Evolutionary conservation across 2,797 vertebrate genomes (phyloP).

Genomic region (Scyliorhinus canicula): DNA sequence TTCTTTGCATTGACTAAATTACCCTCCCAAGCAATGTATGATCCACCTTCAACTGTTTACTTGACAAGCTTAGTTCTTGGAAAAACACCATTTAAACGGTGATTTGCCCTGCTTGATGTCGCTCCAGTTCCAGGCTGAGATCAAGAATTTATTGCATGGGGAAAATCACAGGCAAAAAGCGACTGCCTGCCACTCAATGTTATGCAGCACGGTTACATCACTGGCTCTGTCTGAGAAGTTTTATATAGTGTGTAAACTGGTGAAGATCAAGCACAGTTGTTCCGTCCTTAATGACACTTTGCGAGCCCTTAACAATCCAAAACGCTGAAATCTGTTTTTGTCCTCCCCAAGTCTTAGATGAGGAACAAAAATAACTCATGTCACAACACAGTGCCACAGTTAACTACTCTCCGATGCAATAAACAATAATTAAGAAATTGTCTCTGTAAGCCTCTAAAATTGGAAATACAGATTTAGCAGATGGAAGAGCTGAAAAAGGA

Average conservation of each 20-base stretch:
- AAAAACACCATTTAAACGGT: background rate
- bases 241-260: background rate
- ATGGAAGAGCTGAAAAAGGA: background rate
- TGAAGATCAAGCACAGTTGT: background rate
- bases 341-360: background rate
- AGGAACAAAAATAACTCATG: background rate
- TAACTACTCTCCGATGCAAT: background rate
- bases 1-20: background rate
- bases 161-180: background rate
- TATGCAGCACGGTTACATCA: background rate
- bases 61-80: background rate
- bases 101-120: background rate
- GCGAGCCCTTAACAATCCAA: background rate
- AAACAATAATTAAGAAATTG: constrained; percentile 16
- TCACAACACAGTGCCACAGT: background rate
- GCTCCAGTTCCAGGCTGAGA: background rate
- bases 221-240: background rate
- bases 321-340: background rate
- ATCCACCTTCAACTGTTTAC: background rate
- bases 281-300: background rate
- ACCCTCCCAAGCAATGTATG: background rate
- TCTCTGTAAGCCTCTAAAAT: background rate
- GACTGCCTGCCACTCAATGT: background rate
- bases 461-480: background rate
- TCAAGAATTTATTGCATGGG: background rate